Evolutionary conservation across 2,888 invertebrate species (phyloP).

Genomic region (Drosophila parthenogenetica): DNA sequence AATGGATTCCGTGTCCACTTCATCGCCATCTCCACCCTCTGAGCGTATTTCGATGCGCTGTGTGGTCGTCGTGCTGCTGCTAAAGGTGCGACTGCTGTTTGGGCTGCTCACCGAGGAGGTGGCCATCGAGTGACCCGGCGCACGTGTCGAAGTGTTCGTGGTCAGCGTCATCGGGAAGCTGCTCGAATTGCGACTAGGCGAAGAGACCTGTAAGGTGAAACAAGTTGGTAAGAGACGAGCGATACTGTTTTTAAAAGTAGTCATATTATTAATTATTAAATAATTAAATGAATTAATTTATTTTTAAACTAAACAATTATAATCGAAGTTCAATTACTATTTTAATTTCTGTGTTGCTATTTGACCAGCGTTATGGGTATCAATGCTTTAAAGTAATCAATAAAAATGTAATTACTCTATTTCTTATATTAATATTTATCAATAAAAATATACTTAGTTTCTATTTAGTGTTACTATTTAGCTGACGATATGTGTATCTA

Average conservation of each 20-base stretch:
- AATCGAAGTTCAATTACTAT: too few species aligned
- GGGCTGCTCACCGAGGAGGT: slow-evolving; percentile 78
- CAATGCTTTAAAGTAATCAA: not conserved
- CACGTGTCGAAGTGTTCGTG: slow-evolving; percentile 72
- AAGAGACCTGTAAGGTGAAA: slow-evolving; percentile 30
- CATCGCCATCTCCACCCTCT: slow-evolving; percentile 53
- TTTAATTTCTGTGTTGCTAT: not conserved
- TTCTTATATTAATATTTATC: too few species aligned
- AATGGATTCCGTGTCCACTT: slow-evolving; percentile 75
- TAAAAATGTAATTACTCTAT: too few species aligned
- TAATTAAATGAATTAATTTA: too few species aligned
- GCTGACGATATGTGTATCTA: not conserved
- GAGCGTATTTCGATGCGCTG: slow-evolving; percentile 80
- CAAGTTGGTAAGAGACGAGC: not conserved
- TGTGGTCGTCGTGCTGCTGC: slow-evolving; percentile 75
- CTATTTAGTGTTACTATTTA: slow-evolving; percentile 12
- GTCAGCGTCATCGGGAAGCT: slow-evolving; percentile 74
- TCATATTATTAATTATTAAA: too few species aligned
- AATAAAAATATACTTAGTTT: too few species aligned
- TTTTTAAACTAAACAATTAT: too few species aligned
- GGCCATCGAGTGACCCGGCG: slow-evolving; percentile 49
- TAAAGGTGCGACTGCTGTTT: slow-evolving; percentile 64
- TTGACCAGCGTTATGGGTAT: not conserved
- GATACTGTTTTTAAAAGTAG: not conserved
- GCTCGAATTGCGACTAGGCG: slow-evolving; percentile 55